Conservation (phyloP, 2,113 vertebrate genomes). For the Sminthopsis crassicaudata region DNA sequence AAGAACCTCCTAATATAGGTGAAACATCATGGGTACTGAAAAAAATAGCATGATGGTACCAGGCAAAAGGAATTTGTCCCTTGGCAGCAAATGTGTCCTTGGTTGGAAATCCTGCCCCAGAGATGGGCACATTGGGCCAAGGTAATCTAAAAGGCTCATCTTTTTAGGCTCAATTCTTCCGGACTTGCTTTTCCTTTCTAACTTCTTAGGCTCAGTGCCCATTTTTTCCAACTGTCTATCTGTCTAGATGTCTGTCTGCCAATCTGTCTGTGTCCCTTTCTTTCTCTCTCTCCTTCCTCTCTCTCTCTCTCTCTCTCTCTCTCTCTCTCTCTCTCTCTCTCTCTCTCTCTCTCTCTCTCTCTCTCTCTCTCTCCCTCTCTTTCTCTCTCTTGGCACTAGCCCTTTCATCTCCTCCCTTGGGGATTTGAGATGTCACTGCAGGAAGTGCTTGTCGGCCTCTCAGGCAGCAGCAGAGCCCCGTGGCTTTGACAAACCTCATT, state of each 20-base stretch:
- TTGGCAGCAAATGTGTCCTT: constrained; percentile 17
- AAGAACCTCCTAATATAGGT: constrained; percentile 54
- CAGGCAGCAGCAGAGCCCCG: constrained; percentile 90
- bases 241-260: constrained; percentile 49
- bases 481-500: constrained; percentile 94
- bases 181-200: neutral
- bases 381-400: constrained; percentile 79
- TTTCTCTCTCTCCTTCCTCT: too few relatives aligned
- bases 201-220: constrained; percentile 16
- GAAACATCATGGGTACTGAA: constrained; percentile 60
- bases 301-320: too few relatives aligned
- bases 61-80: constrained; percentile 48
- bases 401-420: constrained; percentile 90
- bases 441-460: constrained; percentile 90
- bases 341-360: constrained; percentile 52
- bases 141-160: constrained; percentile 41
- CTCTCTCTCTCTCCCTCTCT: constrained; percentile 64
- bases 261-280: neutral
- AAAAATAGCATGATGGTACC: constrained; percentile 39
- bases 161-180: neutral
- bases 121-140: constrained; percentile 57
- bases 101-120: neutral
- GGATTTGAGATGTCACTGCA: constrained; percentile 90
- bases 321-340: neutral
- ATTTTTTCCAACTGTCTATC: neutral